Evolutionary conservation across 2,113 vertebrate species (phyloP).

Genomic region (Eublepharis macularius): DNA sequence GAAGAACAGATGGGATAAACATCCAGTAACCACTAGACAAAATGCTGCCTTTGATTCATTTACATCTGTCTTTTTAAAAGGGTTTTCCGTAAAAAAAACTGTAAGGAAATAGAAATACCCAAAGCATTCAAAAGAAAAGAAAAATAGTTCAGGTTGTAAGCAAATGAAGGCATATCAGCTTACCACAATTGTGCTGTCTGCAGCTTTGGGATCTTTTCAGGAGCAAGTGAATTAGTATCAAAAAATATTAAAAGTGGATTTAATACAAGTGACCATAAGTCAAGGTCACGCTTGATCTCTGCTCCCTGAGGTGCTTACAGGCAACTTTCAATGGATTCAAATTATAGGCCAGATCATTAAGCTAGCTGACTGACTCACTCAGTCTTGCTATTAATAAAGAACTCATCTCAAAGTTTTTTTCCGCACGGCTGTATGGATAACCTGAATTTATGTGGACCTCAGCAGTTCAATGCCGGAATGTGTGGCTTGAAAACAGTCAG

Average conservation of each 20-base stretch:
- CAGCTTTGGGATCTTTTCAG: constrained; percentile 33
- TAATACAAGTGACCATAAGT: constrained; percentile 52
- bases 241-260: constrained; percentile 45
- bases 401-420: constrained; percentile 73
- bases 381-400: constrained; percentile 73
- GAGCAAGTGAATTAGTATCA: constrained; percentile 46
- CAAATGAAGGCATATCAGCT: constrained; percentile 24
- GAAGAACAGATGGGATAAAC: constrained; percentile 10
- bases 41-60: constrained; percentile 18
- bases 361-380: constrained; percentile 60
- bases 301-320: constrained; percentile 64
- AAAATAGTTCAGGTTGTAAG: not conserved
- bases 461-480: constrained; percentile 68
- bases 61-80: not conserved
- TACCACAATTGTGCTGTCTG: constrained; percentile 4
- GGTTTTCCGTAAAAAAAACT: not conserved
- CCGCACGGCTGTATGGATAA: constrained; percentile 63
- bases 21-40: not conserved
- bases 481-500: constrained; percentile 62
- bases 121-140: constrained; percentile 42
- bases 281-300: constrained; percentile 71
- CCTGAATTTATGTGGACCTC: constrained; percentile 72
- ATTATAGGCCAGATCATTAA: constrained; percentile 76
- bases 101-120: not conserved
- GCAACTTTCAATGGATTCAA: constrained; percentile 69